These are phyloP conservation scores for Xylota segnis DNA, from an alignment of 2,888 invertebrate species.

Conservation along the genomic window DNA sequence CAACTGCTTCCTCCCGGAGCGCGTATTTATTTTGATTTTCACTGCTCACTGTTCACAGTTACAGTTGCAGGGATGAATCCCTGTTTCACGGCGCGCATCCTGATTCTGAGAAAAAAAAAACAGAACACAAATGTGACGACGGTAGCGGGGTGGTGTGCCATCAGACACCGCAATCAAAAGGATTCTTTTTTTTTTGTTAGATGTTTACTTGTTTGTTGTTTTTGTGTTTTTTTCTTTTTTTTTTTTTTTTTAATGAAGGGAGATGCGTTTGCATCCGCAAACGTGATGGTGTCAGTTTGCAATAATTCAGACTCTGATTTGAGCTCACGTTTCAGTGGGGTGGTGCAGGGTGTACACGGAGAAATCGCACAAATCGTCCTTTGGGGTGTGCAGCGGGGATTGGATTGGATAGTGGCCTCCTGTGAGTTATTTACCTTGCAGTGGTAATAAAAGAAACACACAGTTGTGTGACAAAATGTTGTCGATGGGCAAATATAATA, in stretches of 20 bases:
- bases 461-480: conserved; percentile 70
- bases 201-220: conserved; percentile 24
- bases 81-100: background rate
- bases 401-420: conserved; percentile 37
- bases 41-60: no score
- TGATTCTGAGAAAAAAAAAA: background rate
- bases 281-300: conserved; percentile 70
- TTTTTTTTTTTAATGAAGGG: conserved; percentile 46
- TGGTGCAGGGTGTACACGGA: conserved; percentile 42
- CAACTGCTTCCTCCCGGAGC: conserved; percentile 36
- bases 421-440: conserved; percentile 61
- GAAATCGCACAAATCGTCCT: conserved; percentile 57
- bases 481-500: conserved; percentile 63
- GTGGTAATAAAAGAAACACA: conserved; percentile 66
- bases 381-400: no score
- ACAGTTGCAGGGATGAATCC: conserved; percentile 52
- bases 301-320: conserved; percentile 64
- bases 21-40: conserved; percentile 44
- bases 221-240: conserved; percentile 9
- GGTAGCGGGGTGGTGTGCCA: conserved; percentile 34
- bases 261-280: conserved; percentile 48
- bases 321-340: conserved; percentile 24
- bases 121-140: conserved; percentile 8
- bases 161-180: conserved; percentile 74
- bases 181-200: conserved; percentile 33